Conservation (phyloP, 2,888 invertebrate genomes). For the Sphaerophoria taeniata region DNA sequence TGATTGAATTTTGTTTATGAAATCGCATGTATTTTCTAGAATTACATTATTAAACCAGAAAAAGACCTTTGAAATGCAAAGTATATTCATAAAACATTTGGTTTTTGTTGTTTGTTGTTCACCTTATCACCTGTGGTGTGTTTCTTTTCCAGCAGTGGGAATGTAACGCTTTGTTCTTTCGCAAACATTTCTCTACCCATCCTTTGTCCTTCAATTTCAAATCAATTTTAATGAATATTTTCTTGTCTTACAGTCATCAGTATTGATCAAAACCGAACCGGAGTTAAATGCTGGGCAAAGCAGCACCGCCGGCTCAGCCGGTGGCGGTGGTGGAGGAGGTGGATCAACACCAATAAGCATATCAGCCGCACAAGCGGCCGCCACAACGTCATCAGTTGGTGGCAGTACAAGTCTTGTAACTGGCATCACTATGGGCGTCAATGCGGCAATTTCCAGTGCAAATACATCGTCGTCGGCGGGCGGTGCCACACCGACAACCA, state of each 20-base stretch:
- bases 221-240: slow-evolving; percentile 40
- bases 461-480: slow-evolving; percentile 71
- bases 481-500: slow-evolving; percentile 74
- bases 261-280: slow-evolving; percentile 84
- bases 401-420: slow-evolving; percentile 70
- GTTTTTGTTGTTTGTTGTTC: slow-evolving; percentile 66
- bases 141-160: slow-evolving; percentile 54
- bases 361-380: slow-evolving; percentile 70
- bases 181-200: not conserved
- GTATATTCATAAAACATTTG: slow-evolving; percentile 27
- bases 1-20: slow-evolving; percentile 17
- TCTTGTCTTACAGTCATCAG: slow-evolving; percentile 79
- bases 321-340: slow-evolving; percentile 80
- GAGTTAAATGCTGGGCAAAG: slow-evolving; percentile 81
- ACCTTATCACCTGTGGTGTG: slow-evolving; percentile 62
- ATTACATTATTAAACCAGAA: slow-evolving; percentile 33
- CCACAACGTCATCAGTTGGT: slow-evolving; percentile 65
- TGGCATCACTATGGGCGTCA: slow-evolving; percentile 67
- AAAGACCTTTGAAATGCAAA: slow-evolving; percentile 21
- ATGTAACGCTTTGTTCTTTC: slow-evolving; percentile 59
- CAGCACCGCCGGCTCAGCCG: slow-evolving; percentile 79
- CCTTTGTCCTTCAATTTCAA: not conserved
- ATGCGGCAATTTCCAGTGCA: slow-evolving; percentile 70
- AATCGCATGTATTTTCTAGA: slow-evolving; percentile 74
- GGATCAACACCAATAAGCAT: slow-evolving; percentile 73